These are phyloP conservation scores for Capra hircus DNA, from an alignment of 2,113 vertebrate genomes.

Conservation along the genomic window DNA sequence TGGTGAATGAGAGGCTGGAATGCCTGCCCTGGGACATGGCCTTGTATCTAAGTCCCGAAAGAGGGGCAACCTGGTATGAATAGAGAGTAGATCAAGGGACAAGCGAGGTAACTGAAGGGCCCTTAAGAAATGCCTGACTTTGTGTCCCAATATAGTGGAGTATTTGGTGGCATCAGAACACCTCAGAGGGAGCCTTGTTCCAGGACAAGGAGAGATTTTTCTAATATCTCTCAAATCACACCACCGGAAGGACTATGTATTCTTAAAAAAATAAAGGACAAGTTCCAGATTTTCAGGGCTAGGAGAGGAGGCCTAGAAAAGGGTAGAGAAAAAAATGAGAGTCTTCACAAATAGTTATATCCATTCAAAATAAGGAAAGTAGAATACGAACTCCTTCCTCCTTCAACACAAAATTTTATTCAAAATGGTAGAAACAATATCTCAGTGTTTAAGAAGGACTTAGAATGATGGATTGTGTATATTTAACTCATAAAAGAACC, in stretches of 20 bases:
- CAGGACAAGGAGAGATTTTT: background rate
- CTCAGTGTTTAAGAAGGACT: background rate
- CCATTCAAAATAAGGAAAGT: background rate
- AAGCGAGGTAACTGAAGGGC: background rate
- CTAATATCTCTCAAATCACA: background rate
- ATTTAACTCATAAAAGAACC: slow-evolving; percentile 21
- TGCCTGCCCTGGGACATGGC: too few species aligned
- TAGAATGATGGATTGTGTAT: background rate
- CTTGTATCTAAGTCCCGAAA: background rate
- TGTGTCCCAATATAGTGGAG: background rate
- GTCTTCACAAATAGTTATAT: background rate
- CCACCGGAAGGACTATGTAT: background rate
- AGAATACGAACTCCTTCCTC: background rate
- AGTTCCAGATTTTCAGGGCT: background rate
- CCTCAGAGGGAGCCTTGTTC: background rate
- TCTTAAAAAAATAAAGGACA: background rate
- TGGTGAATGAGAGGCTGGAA: background rate
- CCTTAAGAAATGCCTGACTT: background rate
- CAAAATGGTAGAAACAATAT: background rate
- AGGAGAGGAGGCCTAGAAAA: background rate
- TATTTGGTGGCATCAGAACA: background rate
- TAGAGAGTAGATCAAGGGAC: background rate
- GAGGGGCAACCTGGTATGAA: background rate
- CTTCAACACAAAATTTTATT: background rate
- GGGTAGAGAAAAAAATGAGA: background rate